Conservation (phyloP, 1,140 invertebrate genomes). For the Uloborus diversus region DNA sequence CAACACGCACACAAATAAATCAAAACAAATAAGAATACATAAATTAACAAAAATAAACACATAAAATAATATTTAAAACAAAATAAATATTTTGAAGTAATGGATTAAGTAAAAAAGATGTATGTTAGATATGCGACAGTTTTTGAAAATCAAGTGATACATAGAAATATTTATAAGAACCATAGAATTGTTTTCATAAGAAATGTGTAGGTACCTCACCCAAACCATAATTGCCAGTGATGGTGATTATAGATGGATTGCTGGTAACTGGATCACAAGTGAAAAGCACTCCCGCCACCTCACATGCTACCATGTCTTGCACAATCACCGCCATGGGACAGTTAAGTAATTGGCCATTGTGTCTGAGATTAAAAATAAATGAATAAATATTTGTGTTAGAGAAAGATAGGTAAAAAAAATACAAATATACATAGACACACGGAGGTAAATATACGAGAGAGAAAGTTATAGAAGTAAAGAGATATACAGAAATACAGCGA, state of each 20-base stretch:
- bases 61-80: neutral
- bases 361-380: constrained; percentile 64
- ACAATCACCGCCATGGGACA: constrained; percentile 80
- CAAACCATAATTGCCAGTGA: constrained; percentile 82
- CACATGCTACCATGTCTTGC: constrained; percentile 78
- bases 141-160: neutral
- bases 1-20: too few species aligned
- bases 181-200: neutral
- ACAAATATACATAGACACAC: too few species aligned
- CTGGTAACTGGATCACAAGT: constrained; percentile 78
- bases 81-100: neutral
- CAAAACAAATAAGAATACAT: too few species aligned
- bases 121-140: neutral
- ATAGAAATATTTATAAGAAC: neutral
- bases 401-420: constrained; percentile 12
- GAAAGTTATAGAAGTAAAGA: too few species aligned
- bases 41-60: neutral
- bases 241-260: constrained; percentile 73
- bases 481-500: too few species aligned
- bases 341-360: constrained; percentile 74
- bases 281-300: constrained; percentile 81
- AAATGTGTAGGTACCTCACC: constrained; percentile 72
- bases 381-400: neutral
- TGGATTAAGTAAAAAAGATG: neutral
- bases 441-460: too few species aligned